A percentile compares a stretch with the other conserved stretches of the same genome.
Evolutionary conservation across 2,797 vertebrate species (phyloP).

Genomic region (Helicolenus hilgendorfi): DNA sequence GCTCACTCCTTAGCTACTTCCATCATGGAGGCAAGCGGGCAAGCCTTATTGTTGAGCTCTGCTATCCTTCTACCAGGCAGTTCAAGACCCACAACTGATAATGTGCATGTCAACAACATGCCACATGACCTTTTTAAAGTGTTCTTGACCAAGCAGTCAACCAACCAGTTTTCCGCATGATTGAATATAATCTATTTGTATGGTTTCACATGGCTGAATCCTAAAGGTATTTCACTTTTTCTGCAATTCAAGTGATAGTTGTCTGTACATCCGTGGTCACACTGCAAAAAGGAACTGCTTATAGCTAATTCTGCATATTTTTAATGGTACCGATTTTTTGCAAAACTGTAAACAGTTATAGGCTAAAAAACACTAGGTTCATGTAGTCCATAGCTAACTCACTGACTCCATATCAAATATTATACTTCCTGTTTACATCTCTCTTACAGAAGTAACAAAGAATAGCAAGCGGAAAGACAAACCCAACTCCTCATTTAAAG

Average conservation of each 20-base stretch:
- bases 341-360: neutral
- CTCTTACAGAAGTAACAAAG: neutral
- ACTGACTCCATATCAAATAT: neutral
- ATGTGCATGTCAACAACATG: neutral
- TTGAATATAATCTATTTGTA: neutral
- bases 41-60: neutral
- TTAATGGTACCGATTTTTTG: neutral
- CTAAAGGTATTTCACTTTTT: neutral
- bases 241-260: neutral
- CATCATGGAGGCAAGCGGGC: accelerated
- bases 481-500: neutral
- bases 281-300: neutral
- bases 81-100: neutral
- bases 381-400: neutral
- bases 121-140: neutral
- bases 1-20: too few relatives aligned
- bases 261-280: neutral
- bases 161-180: neutral
- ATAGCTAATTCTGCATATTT: neutral
- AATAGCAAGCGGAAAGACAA: neutral
- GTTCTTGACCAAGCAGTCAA: neutral
- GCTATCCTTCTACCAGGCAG: neutral
- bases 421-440: neutral
- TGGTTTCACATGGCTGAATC: neutral
- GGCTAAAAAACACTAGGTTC: neutral